Conservation (phyloP, 2,113 vertebrate genomes). For the Pangasianodon hypophthalmus region DNA sequence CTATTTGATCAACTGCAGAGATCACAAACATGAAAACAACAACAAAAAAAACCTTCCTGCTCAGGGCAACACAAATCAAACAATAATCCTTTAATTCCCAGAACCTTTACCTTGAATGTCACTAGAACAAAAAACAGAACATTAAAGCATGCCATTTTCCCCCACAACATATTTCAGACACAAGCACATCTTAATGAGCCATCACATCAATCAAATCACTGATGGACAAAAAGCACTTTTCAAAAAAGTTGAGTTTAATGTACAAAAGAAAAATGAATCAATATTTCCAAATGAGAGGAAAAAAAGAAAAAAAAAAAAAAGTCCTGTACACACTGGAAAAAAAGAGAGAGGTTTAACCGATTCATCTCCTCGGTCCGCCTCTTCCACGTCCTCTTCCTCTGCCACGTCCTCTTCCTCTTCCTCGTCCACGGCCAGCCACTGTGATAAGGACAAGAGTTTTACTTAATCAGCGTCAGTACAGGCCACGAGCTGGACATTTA, state of each 20-base stretch:
- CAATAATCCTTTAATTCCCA: not conserved
- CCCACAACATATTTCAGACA: no score
- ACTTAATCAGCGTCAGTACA: not conserved
- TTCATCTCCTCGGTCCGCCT: slow-evolving; percentile 93
- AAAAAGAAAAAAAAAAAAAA: slow-evolving; percentile 59
- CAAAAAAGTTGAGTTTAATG: slow-evolving; percentile 67
- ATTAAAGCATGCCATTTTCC: not conserved
- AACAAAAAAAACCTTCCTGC: not conserved
- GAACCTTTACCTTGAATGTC: not conserved
- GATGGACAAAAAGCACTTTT: slow-evolving; percentile 35
- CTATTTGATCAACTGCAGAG: not conserved
- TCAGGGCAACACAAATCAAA: not conserved
- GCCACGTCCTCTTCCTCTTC: slow-evolving; percentile 87
- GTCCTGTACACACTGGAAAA: slow-evolving; percentile 79
- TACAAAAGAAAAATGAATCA: slow-evolving; percentile 67
- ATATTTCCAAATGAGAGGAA: not conserved
- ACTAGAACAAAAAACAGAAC: not conserved
- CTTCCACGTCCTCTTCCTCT: slow-evolving; percentile 86
- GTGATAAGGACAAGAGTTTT: not conserved
- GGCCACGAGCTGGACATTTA: not conserved
- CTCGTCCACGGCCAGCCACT: slow-evolving; percentile 95
- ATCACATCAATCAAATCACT: not conserved
- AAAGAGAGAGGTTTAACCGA: slow-evolving; percentile 44
- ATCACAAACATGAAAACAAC: not conserved
- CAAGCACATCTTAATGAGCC: not conserved